Percentiles rank a stretch among this genome's conserved stretches.
These are phyloP conservation scores for Peucedramus taeniatus DNA, from an alignment of 2,113 vertebrate genomes.

Conservation along the genomic window DNA sequence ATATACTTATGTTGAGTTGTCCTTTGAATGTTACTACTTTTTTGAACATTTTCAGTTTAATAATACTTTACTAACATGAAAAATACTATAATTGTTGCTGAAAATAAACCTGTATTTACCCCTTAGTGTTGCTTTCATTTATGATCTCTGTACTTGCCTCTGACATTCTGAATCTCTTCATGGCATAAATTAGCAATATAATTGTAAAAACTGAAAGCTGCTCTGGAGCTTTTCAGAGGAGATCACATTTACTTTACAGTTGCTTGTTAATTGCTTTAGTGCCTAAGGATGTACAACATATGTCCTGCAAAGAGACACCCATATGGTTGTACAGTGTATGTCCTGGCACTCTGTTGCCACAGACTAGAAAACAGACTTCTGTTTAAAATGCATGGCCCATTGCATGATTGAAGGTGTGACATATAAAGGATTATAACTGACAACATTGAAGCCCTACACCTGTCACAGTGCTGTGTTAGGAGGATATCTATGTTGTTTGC, in stretches of 20 bases:
- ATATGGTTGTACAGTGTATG: constrained; percentile 54
- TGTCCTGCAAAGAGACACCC: constrained; percentile 56
- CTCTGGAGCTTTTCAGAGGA: constrained; percentile 26
- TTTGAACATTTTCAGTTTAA: background rate
- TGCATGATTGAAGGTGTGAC: constrained; percentile 27
- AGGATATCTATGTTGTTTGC: background rate
- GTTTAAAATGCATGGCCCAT: constrained; percentile 39
- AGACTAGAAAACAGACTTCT: constrained; percentile 49
- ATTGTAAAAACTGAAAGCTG: constrained; percentile 21
- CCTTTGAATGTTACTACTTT: background rate
- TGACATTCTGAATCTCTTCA: background rate
- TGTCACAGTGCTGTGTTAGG: background rate
- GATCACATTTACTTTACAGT: constrained; percentile 52
- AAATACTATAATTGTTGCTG: background rate
- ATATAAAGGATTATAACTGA: constrained; percentile 23
- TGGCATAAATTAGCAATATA: constrained; percentile 19
- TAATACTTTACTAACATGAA: background rate
- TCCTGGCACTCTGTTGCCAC: constrained; percentile 47
- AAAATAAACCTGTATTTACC: background rate
- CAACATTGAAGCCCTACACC: background rate
- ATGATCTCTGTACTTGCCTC: background rate
- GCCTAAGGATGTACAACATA: constrained; percentile 50
- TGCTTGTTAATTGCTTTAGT: constrained; percentile 61
- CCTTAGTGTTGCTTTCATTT: background rate
- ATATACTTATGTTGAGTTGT: background rate